Evolutionary conservation across 2,888 invertebrate genomes (phyloP).

Genomic region (Erynnis tages): DNA sequence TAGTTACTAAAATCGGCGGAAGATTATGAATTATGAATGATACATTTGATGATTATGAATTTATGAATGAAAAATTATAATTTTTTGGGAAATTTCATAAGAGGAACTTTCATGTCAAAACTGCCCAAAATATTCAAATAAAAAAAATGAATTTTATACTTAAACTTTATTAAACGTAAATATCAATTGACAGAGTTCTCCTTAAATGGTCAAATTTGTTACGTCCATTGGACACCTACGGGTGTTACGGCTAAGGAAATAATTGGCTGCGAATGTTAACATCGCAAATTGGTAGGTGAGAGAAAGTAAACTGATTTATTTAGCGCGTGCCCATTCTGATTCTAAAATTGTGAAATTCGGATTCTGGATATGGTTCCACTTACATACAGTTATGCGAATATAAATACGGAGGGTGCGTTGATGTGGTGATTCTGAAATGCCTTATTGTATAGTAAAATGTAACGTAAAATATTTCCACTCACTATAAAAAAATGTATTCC

Average conservation of each 20-base stretch:
- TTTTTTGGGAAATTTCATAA: no score
- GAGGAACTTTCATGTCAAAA: no score
- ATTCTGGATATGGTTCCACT: constrained; percentile 58
- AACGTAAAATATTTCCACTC: constrained; percentile 50
- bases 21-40: no score
- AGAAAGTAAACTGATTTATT: constrained; percentile 60
- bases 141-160: no score
- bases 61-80: no score
- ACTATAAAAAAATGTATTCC: constrained; percentile 42
- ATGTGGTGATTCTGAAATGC: constrained; percentile 51
- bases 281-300: constrained; percentile 52
- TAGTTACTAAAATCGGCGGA: no score
- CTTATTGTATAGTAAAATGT: constrained; percentile 42
- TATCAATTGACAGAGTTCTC: neutral
- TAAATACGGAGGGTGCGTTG: constrained; percentile 39
- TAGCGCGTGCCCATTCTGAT: constrained; percentile 52
- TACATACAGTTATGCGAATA: constrained; percentile 47
- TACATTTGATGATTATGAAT: no score
- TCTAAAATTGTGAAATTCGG: constrained; percentile 54
- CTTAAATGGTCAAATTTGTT: constrained; percentile 20
- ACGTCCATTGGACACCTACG: constrained; percentile 23
- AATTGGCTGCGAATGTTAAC: constrained; percentile 43
- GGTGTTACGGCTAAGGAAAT: constrained; percentile 35
- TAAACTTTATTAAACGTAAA: no score
- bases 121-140: no score